Evolutionary conservation across 1,140 invertebrate species (phyloP), one percentile per base, ranked within the genome.

Genomic region (Bombus sibiricus): DNA sequence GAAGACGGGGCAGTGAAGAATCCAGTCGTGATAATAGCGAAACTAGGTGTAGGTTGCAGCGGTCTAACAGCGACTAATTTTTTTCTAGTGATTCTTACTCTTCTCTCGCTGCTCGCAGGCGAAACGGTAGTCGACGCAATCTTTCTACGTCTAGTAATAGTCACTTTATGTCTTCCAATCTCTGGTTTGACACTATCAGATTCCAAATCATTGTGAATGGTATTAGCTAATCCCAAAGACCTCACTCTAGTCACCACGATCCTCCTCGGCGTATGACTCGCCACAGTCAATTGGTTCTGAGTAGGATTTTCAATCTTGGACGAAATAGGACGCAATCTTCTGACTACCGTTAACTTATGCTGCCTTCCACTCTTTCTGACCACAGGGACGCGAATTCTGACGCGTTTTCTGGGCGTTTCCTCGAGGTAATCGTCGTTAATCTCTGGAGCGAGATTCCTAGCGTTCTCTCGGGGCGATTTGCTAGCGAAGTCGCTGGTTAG

Each of bases 11-110:
- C 91, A 1, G 93, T 94, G 75, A 93, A 95, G 84, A 95, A 95
- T 39, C 94, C 94, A 41, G 95, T 93, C 0, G 95, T 95, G 10
- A 95, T 95, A 66, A 95, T 94, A 32, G 94, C 92, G 39, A 93
- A 90, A 12, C 92, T 94, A 2, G 94, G 91, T 1, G 93, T 93
- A 28, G 90, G 69, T 28, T 71, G 85, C 25, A 95, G 82, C 18
- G 94, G 95, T 86, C 95, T 91, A 18, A 95, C 92, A 2, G 89
- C 92, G 6, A 95, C 84, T 13, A 95, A 76, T 86, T 94, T 95
- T 47, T 95, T 95, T 12, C 94, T 92, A 13, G 94, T 95, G 1
- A 95, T 88, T 86, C 93, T 91, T 3, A 59, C 68, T 59, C 76
- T 90, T n/a, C 78, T 93, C 78, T 43, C 91, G 83, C 25, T 88